A percentile compares a stretch with the other conserved stretches of the same genome.
These are phyloP conservation scores for Agelas oroides DNA, from an alignment of 37 sponge, comb jelly and placozoan species.

Conservation along the genomic window DNA sequence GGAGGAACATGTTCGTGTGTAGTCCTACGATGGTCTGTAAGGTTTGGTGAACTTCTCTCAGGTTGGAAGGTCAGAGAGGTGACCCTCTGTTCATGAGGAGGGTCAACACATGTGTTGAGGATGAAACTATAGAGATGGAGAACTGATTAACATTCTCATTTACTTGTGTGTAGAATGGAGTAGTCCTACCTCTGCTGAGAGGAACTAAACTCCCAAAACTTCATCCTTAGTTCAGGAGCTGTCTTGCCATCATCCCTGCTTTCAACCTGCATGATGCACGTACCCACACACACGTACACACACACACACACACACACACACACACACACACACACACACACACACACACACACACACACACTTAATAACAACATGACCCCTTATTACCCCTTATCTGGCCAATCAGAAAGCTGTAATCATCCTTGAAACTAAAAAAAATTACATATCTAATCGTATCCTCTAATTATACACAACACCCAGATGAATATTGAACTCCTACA, in stretches of 20 bases:
- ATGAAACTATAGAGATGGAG: conserved; percentile 51
- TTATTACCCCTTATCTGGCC: background rate
- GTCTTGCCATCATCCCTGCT: conserved; percentile 70
- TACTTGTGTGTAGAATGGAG: too few relatives aligned
- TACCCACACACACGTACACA: conserved; percentile 1
- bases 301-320: background rate
- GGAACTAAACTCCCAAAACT: conserved; percentile 76
- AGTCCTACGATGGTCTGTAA: background rate
- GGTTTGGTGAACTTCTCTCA: background rate
- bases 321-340: background rate
- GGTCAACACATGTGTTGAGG: conserved; percentile 81
- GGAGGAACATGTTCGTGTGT: too few relatives aligned
- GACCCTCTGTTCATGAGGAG: conserved; percentile 71
- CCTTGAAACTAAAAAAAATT: too few relatives aligned
- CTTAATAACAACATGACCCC: background rate
- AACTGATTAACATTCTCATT: too few relatives aligned
- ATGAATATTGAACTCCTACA: too few relatives aligned
- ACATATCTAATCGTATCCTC: too few relatives aligned
- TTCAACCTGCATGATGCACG: conserved; percentile 86
- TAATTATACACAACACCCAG: too few relatives aligned
- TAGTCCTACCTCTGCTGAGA: conserved; percentile 47
- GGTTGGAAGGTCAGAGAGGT: conserved; percentile 80
- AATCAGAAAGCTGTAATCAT: too few relatives aligned
- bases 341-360: background rate
- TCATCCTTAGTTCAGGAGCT: conserved; percentile 68